These are phyloP conservation scores for Lordiphosa collinella DNA, from an alignment of 1,140 invertebrate genomes.

Conservation along the genomic window DNA sequence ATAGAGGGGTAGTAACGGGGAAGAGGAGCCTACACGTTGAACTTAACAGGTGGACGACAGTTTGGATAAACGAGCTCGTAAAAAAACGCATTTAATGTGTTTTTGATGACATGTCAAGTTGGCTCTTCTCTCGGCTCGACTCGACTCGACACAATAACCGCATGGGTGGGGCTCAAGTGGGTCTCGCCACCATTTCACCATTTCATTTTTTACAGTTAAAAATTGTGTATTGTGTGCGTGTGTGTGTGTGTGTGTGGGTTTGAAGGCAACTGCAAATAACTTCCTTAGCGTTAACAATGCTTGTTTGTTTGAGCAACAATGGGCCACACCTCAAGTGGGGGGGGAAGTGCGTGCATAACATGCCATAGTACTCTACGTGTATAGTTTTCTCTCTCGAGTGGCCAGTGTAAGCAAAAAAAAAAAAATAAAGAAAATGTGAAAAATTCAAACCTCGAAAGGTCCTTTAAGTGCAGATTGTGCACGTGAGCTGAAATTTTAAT, in stretches of 20 bases:
- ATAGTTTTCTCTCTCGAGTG: constrained; percentile 33
- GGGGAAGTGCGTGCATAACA: constrained; percentile 55
- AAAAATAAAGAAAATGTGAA: constrained; percentile 51
- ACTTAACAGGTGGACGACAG: constrained; percentile 68
- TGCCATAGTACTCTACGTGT: constrained; percentile 43
- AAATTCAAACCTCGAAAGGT: constrained; percentile 73
- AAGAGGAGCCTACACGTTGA: constrained; percentile 4
- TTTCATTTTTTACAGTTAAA: constrained; percentile 41
- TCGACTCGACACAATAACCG: constrained; percentile 18
- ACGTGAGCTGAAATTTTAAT: constrained; percentile 73
- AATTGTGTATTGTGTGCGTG: constrained; percentile 40
- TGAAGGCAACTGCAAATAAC: constrained; percentile 49
- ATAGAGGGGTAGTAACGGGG: background rate
- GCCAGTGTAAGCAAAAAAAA: background rate
- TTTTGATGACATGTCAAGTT: constrained; percentile 78
- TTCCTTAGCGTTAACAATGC: constrained; percentile 59
- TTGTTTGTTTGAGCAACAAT: constrained; percentile 53
- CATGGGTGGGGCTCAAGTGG: constrained; percentile 11
- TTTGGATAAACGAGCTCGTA: constrained; percentile 71
- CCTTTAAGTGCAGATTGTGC: constrained; percentile 71
- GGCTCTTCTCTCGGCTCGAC: background rate
- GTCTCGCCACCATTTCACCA: background rate
- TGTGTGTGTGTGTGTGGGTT: constrained; percentile 31
- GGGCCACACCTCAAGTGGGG: constrained; percentile 5
- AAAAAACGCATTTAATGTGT: constrained; percentile 76